Conservation (phyloP, 2,888 invertebrate genomes). For the Choreutis nemorana region DNA sequence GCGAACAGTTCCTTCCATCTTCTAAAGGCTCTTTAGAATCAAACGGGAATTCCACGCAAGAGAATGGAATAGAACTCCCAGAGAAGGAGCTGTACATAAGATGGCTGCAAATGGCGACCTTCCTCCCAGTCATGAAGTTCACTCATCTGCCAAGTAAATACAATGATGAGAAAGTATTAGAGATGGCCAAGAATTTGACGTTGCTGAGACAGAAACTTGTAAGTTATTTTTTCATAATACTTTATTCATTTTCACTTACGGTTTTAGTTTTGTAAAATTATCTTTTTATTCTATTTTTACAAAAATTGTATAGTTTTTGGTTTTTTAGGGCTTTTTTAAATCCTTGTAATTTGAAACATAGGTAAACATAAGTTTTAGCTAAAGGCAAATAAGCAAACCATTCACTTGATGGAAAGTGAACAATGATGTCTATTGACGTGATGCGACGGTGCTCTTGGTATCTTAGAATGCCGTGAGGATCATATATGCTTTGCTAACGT, state of each 20-base stretch:
- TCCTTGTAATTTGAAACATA: too few species aligned
- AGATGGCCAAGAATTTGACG: slow-evolving; percentile 79
- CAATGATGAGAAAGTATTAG: slow-evolving; percentile 78
- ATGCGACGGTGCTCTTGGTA: too few species aligned
- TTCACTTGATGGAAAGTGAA: too few species aligned
- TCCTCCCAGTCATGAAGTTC: slow-evolving; percentile 91
- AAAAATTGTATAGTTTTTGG: too few species aligned
- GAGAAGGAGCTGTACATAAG: slow-evolving; percentile 86
- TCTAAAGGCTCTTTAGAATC: slow-evolving; percentile 50
- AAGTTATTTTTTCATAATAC: slow-evolving; percentile 18
- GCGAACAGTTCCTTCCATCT: slow-evolving; percentile 60
- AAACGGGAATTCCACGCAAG: slow-evolving; percentile 34
- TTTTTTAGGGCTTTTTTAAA: too few species aligned
- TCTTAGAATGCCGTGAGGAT: too few species aligned
- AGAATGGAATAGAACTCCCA: slow-evolving; percentile 65
- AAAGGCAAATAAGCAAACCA: too few species aligned
- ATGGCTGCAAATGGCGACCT: slow-evolving; percentile 91
- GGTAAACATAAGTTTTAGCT: too few species aligned
- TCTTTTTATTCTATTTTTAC: too few species aligned
- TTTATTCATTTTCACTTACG: too few species aligned
- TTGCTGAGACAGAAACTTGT: slow-evolving; percentile 77
- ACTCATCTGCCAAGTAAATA: slow-evolving; percentile 90
- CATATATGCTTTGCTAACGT: too few species aligned
- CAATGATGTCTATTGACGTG: too few species aligned
- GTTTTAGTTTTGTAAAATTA: slow-evolving; percentile 6